These are phyloP conservation scores for Riparia riparia DNA, from an alignment of 2,113 vertebrate species.

Conservation along the genomic window DNA sequence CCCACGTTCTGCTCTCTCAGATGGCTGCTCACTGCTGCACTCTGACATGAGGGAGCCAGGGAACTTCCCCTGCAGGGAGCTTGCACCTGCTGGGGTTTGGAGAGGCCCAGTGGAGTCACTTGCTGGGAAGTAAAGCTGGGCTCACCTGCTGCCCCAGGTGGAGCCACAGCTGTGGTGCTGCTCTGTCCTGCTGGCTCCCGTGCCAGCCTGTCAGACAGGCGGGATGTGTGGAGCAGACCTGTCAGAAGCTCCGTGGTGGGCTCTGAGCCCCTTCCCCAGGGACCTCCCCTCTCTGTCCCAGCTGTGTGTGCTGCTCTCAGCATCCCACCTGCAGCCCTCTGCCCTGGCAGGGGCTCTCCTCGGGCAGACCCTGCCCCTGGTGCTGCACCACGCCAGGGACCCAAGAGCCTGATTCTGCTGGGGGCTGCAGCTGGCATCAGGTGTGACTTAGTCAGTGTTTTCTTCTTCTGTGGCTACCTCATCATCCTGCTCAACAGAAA, in stretches of 20 bases:
- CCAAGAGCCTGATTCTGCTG: background rate
- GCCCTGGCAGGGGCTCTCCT: accelerated
- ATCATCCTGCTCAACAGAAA: background rate
- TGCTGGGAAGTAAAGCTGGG: background rate
- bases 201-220: background rate
- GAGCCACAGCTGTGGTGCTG: background rate
- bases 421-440: background rate
- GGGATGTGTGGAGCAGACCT: background rate
- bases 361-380: background rate
- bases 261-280: background rate
- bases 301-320: background rate
- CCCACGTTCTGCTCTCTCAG: background rate
- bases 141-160: background rate
- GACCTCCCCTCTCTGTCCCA: background rate
- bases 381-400: accelerated
- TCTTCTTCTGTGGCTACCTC: background rate
- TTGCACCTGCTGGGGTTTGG: accelerated
- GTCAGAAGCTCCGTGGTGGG: accelerated
- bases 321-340: background rate
- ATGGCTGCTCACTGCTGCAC: accelerated
- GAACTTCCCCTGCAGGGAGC: background rate
- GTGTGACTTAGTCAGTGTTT: accelerated
- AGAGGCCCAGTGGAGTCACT: accelerated
- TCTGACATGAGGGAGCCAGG: background rate
- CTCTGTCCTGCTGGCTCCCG: background rate